phyloP scores from a whole-genome alignment of 2,888 invertebrate species.

The Callyntrura sp. region DNA sequence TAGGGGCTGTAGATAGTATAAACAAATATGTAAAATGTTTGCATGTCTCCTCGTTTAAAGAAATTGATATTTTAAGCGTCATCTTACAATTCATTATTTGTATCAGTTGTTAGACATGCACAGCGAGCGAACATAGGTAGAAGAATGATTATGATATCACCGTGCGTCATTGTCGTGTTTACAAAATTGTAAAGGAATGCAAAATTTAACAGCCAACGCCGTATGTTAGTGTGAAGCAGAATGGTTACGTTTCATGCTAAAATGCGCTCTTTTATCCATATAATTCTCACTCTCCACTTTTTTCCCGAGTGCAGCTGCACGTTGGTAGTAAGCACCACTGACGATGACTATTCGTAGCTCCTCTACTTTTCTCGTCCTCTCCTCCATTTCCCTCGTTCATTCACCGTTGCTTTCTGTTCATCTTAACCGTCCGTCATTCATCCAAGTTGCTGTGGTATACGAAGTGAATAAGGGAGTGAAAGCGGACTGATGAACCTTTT shows the following conservation, averaged over 20 bases:
- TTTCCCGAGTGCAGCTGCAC: not conserved
- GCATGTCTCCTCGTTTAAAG: no score
- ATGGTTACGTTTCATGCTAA: no score
- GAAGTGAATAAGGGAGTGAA: not conserved
- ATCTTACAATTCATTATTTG: no score
- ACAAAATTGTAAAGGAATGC: not conserved
- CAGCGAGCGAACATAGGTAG: no score
- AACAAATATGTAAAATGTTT: no score
- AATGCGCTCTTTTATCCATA: not conserved
- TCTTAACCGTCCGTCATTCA: conserved; percentile 10
- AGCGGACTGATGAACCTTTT: not conserved
- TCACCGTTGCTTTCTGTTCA: conserved; percentile 49
- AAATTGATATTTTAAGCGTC: no score
- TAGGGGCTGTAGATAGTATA: no score
- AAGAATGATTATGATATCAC: no score
- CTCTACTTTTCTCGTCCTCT: not conserved
- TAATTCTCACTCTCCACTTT: not conserved
- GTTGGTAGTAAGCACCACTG: not conserved
- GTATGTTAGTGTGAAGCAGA: not conserved
- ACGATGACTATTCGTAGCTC: not conserved
- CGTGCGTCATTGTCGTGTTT: no score
- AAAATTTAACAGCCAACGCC: not conserved
- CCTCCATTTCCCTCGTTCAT: conserved; percentile 14
- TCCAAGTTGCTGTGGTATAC: not conserved
- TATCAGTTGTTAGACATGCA: no score